Evolutionary conservation across 1,140 invertebrate genomes (phyloP), one percentile per base, ranked within the genome.

Genomic region (Megalopta genalis): DNA sequence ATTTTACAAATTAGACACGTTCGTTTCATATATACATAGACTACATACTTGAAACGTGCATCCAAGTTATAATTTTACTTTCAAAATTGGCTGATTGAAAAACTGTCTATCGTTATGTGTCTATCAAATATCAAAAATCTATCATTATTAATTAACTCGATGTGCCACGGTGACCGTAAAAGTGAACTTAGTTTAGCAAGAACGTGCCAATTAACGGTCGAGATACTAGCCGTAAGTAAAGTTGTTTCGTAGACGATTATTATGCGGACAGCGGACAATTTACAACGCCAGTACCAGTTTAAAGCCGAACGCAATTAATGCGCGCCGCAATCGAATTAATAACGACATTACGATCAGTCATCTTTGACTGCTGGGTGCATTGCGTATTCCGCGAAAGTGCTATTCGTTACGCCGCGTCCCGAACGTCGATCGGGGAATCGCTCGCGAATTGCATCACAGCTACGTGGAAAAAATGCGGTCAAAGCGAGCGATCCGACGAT

Each of bases 291-390:
- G 16, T 12, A 67, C 3, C 32, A 7, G 32, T n/a, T 57, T 67
- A 66, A 57, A 42, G n/a, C 37, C 46, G 9, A 12, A 57, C 12
- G 18, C 32, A n/a, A 57, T 57, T 42, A 67, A 75, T 75, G 32
- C 18, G 14, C 18, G 1, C n/a, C 21, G 16, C 62, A 37, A 65
- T 75, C 52, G 49, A 75, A 75, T 57, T 66, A 66, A 75, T 75
- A 66, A 75, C 46, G 63, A 66, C 65, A 75, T 75, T 75, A 42
- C 73, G 62, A 67, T 75, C 72, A 39, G 1, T n/a, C 46, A 12
- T 39, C 72, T 39, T n/a, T 25, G 39, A 66, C 39, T 46, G 64
- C 2, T 7, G 16, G 5, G 16, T 49, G 49, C 73, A 67, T 75
- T 67, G 62, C 52, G 62, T 74, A 74, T 74, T 74, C 72, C 32